These are phyloP conservation scores for Nasonia giraulti DNA, from an alignment of 1,140 invertebrate genomes.

Conservation along the genomic window DNA sequence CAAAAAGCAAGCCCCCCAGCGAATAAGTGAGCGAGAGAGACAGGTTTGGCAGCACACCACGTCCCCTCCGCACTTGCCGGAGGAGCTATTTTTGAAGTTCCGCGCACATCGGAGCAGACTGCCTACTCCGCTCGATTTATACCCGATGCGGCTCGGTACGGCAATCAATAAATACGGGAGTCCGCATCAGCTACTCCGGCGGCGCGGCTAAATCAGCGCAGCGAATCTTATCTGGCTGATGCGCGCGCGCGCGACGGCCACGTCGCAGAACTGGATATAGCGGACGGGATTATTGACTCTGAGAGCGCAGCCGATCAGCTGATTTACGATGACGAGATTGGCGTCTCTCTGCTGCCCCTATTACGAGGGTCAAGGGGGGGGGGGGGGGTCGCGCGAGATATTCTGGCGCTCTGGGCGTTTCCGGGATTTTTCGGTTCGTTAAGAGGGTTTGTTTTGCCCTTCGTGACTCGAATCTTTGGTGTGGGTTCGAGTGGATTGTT, in stretches of 20 bases:
- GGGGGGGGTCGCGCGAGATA: too few relatives aligned
- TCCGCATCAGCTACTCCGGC: not conserved
- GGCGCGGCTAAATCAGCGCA: not conserved
- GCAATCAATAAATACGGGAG: not conserved
- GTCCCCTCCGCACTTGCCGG: not conserved
- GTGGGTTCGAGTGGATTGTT: too few relatives aligned
- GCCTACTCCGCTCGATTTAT: not conserved
- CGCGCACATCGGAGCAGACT: not conserved
- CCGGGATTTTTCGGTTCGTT: too few relatives aligned
- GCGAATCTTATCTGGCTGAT: not conserved
- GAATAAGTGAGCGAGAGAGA: not conserved
- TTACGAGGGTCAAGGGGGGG: too few relatives aligned
- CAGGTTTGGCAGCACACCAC: not conserved
- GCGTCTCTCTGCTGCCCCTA: not conserved
- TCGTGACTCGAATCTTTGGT: too few relatives aligned
- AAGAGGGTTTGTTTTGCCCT: too few relatives aligned
- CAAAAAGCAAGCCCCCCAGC: not conserved
- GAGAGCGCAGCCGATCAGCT: not conserved
- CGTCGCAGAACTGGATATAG: not conserved
- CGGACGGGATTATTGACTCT: conserved; percentile 8
- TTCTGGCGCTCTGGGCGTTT: too few relatives aligned
- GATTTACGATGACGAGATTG: not conserved
- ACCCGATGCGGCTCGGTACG: not conserved
- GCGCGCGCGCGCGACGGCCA: too few relatives aligned
- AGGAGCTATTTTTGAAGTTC: conserved; percentile 13